phyloP scores from a whole-genome alignment of 2,797 vertebrate genomes.

The Champsocephalus gunnari region DNA sequence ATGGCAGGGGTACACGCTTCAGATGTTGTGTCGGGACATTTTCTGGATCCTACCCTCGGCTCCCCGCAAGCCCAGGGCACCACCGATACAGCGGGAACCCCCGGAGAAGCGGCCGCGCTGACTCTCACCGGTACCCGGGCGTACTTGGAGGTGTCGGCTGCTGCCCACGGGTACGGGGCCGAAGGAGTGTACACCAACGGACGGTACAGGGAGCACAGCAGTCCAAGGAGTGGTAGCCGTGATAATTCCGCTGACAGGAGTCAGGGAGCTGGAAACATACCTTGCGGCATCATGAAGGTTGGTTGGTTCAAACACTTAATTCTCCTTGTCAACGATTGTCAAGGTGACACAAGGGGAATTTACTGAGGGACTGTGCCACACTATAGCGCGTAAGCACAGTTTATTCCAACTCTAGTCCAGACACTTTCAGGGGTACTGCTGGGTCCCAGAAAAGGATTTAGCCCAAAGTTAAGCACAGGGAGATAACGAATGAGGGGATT shows the following conservation, averaged over 20 bases:
- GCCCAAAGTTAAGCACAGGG: conserved; percentile 14
- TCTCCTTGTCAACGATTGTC: conserved; percentile 40
- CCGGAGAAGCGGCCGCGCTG: conserved; percentile 60
- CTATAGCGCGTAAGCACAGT: background rate
- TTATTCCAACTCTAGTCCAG: background rate
- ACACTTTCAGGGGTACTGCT: background rate
- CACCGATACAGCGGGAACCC: conserved; percentile 57
- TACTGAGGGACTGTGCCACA: background rate
- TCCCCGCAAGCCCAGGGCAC: conserved; percentile 68
- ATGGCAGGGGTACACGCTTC: conserved; percentile 86
- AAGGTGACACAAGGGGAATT: conserved; percentile 70
- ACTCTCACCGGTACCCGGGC: conserved; percentile 67
- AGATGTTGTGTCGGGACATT: conserved; percentile 80
- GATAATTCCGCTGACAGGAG: conserved; percentile 84
- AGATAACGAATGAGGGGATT: background rate
- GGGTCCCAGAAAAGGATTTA: background rate
- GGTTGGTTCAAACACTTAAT: conserved; percentile 53
- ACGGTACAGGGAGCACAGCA: conserved; percentile 78
- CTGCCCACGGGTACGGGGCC: conserved; percentile 75
- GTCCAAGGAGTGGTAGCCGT: conserved; percentile 78
- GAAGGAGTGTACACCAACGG: conserved; percentile 84
- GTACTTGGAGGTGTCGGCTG: conserved; percentile 82
- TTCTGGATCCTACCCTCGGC: conserved; percentile 66
- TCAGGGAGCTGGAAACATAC: conserved; percentile 77
- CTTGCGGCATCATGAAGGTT: conserved; percentile 90